Evolutionary conservation across 2,113 vertebrate genomes (phyloP).

Genomic region (Rhombomys opimus): DNA sequence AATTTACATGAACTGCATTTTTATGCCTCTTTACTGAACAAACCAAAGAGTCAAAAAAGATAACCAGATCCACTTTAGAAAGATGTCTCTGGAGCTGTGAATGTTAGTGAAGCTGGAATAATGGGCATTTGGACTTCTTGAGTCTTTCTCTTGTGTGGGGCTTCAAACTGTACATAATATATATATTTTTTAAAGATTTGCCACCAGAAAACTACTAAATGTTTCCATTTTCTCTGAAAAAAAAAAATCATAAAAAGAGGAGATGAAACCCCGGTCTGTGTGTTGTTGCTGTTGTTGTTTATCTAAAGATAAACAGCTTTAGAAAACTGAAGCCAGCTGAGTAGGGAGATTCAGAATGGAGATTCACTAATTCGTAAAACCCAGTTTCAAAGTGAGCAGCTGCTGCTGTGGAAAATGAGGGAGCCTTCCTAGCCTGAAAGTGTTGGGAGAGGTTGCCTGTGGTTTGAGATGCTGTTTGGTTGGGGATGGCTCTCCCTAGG

Average conservation of each 20-base stretch:
- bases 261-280: background rate
- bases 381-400: background rate
- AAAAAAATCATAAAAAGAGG: background rate
- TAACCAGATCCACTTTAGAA: background rate
- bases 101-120: background rate
- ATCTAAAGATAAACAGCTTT: background rate
- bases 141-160: background rate
- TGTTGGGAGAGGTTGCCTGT: background rate
- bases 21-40: background rate
- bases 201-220: constrained; percentile 23
- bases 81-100: background rate
- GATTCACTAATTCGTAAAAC: constrained; percentile 12
- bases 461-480: background rate
- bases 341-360: background rate
- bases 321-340: background rate
- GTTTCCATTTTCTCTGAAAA: background rate
- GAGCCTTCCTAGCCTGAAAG: background rate
- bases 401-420: constrained; percentile 5
- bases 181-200: background rate
- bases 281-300: background rate
- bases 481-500: background rate
- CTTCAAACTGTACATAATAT: background rate
- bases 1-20: background rate
- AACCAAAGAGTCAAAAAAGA: background rate
- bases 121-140: background rate